phyloP scores from a whole-genome alignment of 53 echinoderm and acorn worm species.

The Echinometra lucunter region DNA sequence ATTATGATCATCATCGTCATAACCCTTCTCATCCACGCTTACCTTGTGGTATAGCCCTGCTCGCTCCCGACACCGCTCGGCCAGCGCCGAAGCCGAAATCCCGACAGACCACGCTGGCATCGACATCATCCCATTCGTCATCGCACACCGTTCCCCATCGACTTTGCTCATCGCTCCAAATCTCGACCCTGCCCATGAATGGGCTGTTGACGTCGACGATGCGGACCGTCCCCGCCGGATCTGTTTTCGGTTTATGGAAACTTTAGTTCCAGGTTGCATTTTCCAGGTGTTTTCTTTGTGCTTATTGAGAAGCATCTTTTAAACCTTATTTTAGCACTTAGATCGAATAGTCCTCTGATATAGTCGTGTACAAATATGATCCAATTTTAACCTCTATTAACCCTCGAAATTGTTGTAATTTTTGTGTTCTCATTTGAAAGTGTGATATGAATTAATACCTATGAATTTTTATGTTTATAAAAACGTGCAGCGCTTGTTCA shows the following conservation, averaged over 20 bases:
- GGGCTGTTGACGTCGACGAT: constrained; percentile 41
- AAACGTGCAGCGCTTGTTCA: too few relatives aligned
- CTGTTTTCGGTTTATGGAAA: not conserved
- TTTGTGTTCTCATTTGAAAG: too few relatives aligned
- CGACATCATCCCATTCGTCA: constrained; percentile 36
- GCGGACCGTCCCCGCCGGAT: constrained; percentile 39
- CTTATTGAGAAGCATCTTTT: not conserved
- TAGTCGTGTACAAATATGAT: too few relatives aligned
- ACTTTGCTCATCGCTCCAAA: not conserved
- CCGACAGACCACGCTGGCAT: constrained; percentile 57
- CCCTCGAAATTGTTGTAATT: too few relatives aligned
- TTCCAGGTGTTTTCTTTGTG: not conserved
- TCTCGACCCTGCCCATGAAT: constrained; percentile 44
- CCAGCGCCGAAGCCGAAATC: constrained; percentile 27
- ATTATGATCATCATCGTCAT: not conserved
- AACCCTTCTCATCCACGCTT: not conserved
- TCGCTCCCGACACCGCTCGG: not conserved
- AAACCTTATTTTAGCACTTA: too few relatives aligned
- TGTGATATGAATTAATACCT: too few relatives aligned
- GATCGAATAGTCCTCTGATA: too few relatives aligned
- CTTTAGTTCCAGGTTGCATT: not conserved
- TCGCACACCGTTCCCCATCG: constrained; percentile 52
- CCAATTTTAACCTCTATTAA: too few relatives aligned
- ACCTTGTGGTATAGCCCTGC: not conserved
- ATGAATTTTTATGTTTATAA: too few relatives aligned